Evolutionary conservation across 2,888 invertebrate species (phyloP).

Genomic region (Antheraea assamensis): DNA sequence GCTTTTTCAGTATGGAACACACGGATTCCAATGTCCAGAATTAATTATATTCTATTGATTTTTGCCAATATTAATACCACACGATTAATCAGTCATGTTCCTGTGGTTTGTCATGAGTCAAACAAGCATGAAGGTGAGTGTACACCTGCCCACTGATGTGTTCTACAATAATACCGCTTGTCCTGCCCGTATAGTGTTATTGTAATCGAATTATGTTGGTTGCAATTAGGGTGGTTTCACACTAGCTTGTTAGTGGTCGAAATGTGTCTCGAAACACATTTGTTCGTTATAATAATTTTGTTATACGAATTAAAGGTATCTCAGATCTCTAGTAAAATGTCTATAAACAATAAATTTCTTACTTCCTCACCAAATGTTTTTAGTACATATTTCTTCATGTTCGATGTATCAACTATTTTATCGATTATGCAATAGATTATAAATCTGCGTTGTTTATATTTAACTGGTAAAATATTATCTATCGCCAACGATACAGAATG

Average conservation of each 20-base stretch:
- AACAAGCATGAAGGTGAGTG: conserved; percentile 46
- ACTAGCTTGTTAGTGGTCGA: not conserved
- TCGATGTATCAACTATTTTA: no score
- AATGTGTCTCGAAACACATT: not conserved
- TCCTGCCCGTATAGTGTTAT: not conserved
- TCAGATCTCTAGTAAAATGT: not conserved
- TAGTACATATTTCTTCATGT: no score
- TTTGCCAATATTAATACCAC: conserved; percentile 47
- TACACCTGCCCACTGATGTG: conserved; percentile 60
- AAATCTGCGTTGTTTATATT: no score
- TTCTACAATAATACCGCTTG: conserved; percentile 26
- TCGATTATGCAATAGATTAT: no score
- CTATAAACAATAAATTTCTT: no score
- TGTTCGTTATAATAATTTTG: not conserved
- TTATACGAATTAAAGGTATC: not conserved
- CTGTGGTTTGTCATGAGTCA: conserved; percentile 55
- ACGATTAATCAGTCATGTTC: conserved; percentile 36
- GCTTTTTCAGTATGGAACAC: not conserved
- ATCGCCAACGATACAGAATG: no score
- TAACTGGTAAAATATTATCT: no score
- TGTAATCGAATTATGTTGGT: not conserved
- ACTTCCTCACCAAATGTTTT: not conserved
- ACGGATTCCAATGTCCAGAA: not conserved
- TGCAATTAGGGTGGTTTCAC: not conserved
- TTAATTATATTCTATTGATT: conserved; percentile 8